phyloP scores from a whole-genome alignment of 1,140 invertebrate species.

The Maconellicoccus hirsutus region DNA sequence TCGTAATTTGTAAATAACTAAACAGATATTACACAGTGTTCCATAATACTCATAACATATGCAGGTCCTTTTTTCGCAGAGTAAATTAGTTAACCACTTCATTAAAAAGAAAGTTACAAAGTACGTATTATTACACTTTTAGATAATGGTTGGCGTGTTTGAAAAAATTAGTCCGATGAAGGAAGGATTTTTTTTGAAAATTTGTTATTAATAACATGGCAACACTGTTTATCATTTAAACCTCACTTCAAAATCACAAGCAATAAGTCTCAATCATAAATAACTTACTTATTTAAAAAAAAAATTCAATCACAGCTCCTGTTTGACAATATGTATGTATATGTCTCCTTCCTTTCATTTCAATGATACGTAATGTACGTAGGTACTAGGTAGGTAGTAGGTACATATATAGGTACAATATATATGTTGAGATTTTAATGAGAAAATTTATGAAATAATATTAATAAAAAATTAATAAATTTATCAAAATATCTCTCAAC shows the following conservation, averaged over 20 bases:
- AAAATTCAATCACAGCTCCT: not conserved
- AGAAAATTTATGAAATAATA: not conserved
- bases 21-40: not conserved
- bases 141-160: no score
- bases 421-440: not conserved
- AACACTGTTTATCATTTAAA: not conserved
- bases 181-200: no score
- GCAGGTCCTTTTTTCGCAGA: no score
- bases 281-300: not conserved
- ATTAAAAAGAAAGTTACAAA: no score
- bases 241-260: slow-evolving; percentile 1
- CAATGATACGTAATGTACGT: no score
- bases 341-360: not conserved
- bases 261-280: not conserved
- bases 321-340: not conserved
- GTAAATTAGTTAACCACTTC: no score
- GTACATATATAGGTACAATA: no score
- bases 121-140: no score
- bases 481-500: not conserved
- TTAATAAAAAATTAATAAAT: not conserved
- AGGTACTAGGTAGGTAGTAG: no score
- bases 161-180: no score
- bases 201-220: not conserved
- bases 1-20: not conserved
- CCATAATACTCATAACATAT: not conserved